Base-by-base conservation (phyloP, 1,140 invertebrate genomes). In the Fopius arisanus region DNA sequence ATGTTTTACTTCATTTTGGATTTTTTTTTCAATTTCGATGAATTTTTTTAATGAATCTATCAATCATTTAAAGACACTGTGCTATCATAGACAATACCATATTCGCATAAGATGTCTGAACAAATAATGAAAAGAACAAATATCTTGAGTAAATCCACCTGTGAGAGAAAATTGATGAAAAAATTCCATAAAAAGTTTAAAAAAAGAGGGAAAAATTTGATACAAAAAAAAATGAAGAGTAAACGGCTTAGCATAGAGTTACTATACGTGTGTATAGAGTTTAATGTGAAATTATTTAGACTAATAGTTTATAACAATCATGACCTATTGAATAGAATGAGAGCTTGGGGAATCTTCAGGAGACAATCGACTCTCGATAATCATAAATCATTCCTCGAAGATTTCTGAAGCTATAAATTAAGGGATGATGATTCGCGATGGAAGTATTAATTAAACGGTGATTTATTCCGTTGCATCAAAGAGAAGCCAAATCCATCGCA, bases 21-120 rank as follows among this genome's bases (percentile, higher is more conserved):
- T 28, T 29, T 67, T 67, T 67, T 28, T 9, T 12, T 28, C 51
- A 4, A 10, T 28, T 21, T 12, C n/a, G n/a, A 59, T 4, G 16
- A 4, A 37, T 37, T 37, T 37, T 37, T 37, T 37, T 37, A 37
- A 1, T 37, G 2, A 12, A 37, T 37, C 12, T 48, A 69, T 26
- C 76, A 72, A 68, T 74, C 72, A 67, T 74, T 78, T 68, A 63
- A 77, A 78, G 54, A 73, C 33, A 73, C 76, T 83, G 83, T 79
- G 81, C 78, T 78, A 80, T 79, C 75, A 84, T 87, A 86, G 84
- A 87, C 83, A 86, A 86, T 86, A 85, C 82, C 72, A 65, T 78
- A 75, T 76, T 75, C 78, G 54, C 66, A 76, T 81, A 78, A 72
- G 33, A 76, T 72, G 41, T 67, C 21, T 19, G 37, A 48, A 26